Base-by-base conservation (phyloP, 64 coral and sea anemone genomes). In the Porites lutea region DNA sequence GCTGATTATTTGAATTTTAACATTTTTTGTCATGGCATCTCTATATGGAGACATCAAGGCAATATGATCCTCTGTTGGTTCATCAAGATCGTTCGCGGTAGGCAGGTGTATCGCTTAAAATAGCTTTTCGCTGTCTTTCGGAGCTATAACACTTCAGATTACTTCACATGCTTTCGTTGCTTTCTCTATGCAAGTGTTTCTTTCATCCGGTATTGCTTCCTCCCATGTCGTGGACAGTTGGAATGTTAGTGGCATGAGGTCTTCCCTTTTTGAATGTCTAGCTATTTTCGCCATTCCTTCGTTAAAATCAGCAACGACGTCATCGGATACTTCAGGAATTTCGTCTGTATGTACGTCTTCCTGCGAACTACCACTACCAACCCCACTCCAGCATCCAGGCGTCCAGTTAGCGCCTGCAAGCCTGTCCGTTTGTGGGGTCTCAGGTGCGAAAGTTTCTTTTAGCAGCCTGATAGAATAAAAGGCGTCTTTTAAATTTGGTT, bases 1-100 rank as follows among this genome's bases (percentile, higher is more conserved):
- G 78, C 23, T 63, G 22, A 80, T 53, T 58, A 80, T 80, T 61
- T 80, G 78, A 80, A 80, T 80, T 61, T 80, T 80, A 61, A 63
- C 50, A 80, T 80, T 80, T 57, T 80, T 80, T 80, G 78, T 80
- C 19, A 57, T 19, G 43, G 78, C 78, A 80, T 80, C 54, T 50
- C 54, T 61, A 50, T 80, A 61, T 80, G 78, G 54, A 58, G 54
- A 58, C 54, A 50, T 80, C 54, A 63, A 80, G 9, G 57, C 8
- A 61, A 61, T 51, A 44, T 61, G 54, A 57, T 61, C 55, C 50
- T 80, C 50, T 61, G 53, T 13, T 58, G 15, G 18, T 21, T 43
- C 16, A 27, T 61, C 54, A 16, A 43, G 50, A 61, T 11, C 54
- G 54, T 22, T 27, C 55, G 8, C 54, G 54, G 54, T 57, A 51